Conservation (phyloP, 2,113 vertebrate genomes). For the Pardalotus punctatus region DNA sequence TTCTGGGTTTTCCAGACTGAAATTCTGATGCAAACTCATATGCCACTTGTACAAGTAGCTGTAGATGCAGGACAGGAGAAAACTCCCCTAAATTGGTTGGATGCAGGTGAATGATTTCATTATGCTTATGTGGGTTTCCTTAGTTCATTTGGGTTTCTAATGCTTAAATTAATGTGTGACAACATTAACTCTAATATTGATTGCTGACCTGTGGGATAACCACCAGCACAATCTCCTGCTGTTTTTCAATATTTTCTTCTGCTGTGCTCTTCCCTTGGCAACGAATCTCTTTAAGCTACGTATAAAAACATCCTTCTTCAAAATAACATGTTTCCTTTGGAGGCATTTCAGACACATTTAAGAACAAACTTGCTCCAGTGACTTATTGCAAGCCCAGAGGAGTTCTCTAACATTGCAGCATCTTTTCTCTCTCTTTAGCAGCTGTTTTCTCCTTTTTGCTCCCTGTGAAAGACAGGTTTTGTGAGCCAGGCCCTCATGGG, state of each 20-base stretch:
- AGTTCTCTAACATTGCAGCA: background rate
- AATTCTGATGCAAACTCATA: background rate
- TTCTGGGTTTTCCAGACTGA: background rate
- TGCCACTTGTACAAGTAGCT: background rate
- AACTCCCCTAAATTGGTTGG: background rate
- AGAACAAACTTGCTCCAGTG: conserved; percentile 17
- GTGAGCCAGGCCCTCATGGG: background rate
- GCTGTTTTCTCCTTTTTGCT: background rate
- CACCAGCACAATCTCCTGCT: background rate
- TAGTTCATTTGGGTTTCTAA: background rate
- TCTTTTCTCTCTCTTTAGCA: conserved; percentile 20
- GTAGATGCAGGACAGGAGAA: background rate
- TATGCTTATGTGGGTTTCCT: background rate
- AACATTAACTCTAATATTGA: background rate
- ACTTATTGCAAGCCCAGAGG: conserved; percentile 31
- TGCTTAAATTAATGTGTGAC: background rate
- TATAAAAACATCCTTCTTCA: background rate
- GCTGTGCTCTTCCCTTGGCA: background rate
- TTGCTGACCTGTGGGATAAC: background rate
- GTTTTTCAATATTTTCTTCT: background rate
- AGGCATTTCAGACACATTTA: conserved; percentile 14
- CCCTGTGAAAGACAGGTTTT: background rate
- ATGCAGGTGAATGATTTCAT: background rate
- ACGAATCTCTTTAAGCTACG: background rate
- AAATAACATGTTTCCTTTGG: conserved; percentile 9